Conservation (phyloP, 2,797 vertebrate genomes). For the Chelidonichthys spinosus region DNA sequence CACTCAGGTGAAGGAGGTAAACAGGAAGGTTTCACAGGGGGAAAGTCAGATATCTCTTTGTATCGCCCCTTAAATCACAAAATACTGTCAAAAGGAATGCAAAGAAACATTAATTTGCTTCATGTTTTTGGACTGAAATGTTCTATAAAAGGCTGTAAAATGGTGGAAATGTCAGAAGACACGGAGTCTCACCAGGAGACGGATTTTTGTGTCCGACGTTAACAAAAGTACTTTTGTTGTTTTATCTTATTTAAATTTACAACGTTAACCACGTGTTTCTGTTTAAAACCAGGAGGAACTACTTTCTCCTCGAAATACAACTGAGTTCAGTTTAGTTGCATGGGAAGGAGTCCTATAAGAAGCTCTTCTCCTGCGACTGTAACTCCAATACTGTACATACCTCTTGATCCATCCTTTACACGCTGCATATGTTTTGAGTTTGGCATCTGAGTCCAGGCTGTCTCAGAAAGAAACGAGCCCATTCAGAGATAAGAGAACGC, state of each 20-base stretch:
- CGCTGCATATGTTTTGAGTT: conserved; percentile 73
- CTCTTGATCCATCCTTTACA: conserved; percentile 49
- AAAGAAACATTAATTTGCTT: no score
- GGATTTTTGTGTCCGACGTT: no score
- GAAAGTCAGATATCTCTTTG: no score
- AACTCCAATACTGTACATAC: conserved; percentile 36
- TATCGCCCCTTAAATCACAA: no score
- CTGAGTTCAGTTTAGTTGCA: not conserved
- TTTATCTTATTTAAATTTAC: not conserved
- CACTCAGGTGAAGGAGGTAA: no score
- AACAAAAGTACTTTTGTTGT: not conserved
- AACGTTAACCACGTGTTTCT: not conserved
- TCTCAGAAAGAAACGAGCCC: conserved; percentile 59
- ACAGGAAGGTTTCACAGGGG: no score
- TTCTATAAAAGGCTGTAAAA: no score
- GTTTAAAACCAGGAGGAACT: not conserved
- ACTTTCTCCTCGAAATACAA: not conserved
- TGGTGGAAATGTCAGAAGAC: no score
- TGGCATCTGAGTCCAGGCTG: conserved; percentile 67
- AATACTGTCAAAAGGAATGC: no score
- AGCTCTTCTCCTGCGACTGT: conserved; percentile 22
- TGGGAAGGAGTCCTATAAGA: not conserved
- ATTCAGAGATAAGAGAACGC: conserved; percentile 76
- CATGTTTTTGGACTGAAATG: no score
- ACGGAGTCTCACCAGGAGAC: no score